Evolutionary conservation across 2,888 invertebrate genomes (phyloP), one percentile per base, ranked within the genome.

Genomic region (Lycia hirtaria): DNA sequence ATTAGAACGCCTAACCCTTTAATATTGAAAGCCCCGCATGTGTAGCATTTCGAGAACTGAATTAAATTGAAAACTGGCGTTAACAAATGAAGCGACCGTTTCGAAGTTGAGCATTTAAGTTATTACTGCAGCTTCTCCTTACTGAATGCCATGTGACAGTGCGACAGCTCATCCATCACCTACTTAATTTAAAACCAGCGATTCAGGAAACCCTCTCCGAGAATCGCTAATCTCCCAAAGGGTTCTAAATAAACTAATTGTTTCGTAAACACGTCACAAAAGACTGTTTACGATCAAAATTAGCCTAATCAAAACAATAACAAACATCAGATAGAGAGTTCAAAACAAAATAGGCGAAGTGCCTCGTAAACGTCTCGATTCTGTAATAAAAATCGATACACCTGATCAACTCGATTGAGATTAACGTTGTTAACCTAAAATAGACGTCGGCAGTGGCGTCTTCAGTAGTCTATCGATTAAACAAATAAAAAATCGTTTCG

Each of bases 1-100:
- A 78, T 78, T 77, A 79, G 78, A 78, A 76, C 71, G 73, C 75
- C 78, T 78, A 76, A 72, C 79, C 73, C 71, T 76, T 87, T 86
- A 84, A 86, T 85, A 85, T 85, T 85, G 78, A 80, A 75, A 78
- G 81, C 78, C 81, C 81, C 84, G 83, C 81, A 83, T 84, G 75
- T 81, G 83, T 76, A 80, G 79, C 86, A 84, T 88, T 88, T 86
- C 80, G 84, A 83, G 83, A 85, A 84, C 80, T 81, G 85, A 85
- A 88, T 88, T 87, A 88, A 90, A 91, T 90, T 90, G 90, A 91
- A 91, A 87, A 83, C 87, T 86, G 87, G 88, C 88, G 88, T 88
- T 89, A 89, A 90, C 90, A 87, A 91, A 90, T 88, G 88, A 86
- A 88, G 79, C 81, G 79, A 75, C 85, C 85, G 78, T 87, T 88